phyloP scores from a whole-genome alignment of 2,113 vertebrate genomes.

The Tylochromis polylepis region DNA sequence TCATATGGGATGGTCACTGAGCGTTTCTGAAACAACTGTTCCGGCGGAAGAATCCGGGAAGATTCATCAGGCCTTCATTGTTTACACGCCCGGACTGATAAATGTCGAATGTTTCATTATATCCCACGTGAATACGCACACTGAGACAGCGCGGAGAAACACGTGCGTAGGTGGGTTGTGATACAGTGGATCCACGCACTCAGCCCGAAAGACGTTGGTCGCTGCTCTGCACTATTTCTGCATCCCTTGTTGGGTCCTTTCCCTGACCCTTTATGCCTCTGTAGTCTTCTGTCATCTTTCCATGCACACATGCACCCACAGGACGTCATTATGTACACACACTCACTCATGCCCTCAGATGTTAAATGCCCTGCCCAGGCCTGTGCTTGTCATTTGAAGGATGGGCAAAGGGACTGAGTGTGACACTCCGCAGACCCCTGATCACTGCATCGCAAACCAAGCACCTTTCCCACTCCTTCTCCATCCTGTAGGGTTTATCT shows the following conservation, averaged over 20 bases:
- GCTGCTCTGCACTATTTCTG: background rate
- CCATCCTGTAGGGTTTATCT: background rate
- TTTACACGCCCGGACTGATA: constrained; percentile 11
- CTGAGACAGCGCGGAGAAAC: background rate
- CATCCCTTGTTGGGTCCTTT: background rate
- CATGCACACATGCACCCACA: background rate
- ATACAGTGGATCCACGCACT: background rate
- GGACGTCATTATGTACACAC: background rate
- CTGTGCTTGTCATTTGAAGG: background rate
- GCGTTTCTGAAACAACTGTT: background rate
- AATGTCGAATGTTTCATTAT: background rate
- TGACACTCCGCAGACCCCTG: background rate
- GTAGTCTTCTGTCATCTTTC: background rate
- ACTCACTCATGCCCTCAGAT: background rate
- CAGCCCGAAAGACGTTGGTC: background rate
- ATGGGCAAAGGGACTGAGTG: background rate
- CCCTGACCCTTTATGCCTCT: background rate
- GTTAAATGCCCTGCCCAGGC: background rate
- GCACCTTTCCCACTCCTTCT: background rate
- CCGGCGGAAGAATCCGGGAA: constrained; percentile 3
- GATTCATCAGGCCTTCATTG: constrained; percentile 18
- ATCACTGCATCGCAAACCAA: background rate
- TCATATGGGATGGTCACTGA: constrained; percentile 20
- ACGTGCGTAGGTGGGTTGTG: background rate
- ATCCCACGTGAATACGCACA: background rate